A percentile compares a stretch with the other conserved stretches of the same genome.
These are phyloP conservation scores for Galeruca laticollis DNA, from an alignment of 2,888 invertebrate species.

Conservation along the genomic window DNA sequence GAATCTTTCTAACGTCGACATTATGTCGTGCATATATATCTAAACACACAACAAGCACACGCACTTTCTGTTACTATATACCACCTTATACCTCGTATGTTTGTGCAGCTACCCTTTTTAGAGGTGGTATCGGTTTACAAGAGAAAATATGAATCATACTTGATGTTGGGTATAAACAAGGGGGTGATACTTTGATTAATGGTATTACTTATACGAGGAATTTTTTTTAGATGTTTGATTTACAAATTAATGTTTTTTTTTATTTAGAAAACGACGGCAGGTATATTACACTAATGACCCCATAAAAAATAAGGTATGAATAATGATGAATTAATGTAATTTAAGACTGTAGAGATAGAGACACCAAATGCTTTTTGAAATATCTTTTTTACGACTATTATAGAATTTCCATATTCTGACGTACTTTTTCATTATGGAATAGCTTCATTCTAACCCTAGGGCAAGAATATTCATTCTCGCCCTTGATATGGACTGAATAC, in stretches of 20 bases:
- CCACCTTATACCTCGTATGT: conserved; percentile 10
- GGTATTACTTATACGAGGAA: conserved; percentile 3
- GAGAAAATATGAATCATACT: conserved; percentile 30
- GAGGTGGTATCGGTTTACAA: conserved; percentile 16
- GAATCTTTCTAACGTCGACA: neutral
- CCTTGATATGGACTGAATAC: too few species aligned
- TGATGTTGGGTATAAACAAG: conserved; percentile 18
- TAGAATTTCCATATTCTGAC: too few species aligned
- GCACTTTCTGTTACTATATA: conserved; percentile 12
- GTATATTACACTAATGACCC: too few species aligned
- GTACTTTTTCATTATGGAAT: too few species aligned
- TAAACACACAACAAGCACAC: neutral
- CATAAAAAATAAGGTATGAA: too few species aligned
- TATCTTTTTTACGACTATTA: too few species aligned
- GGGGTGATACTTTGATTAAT: conserved; percentile 30
- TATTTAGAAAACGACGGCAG: too few species aligned
- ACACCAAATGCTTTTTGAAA: too few species aligned
- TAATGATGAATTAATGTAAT: too few species aligned
- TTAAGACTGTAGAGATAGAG: too few species aligned
- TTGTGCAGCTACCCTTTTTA: conserved; percentile 28
- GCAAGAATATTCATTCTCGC: too few species aligned
- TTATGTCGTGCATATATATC: neutral
- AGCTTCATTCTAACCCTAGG: too few species aligned
- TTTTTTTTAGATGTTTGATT: neutral
- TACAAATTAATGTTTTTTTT: neutral